Base-by-base conservation (phyloP, 2,888 invertebrate genomes). In the Cheilosia soror region DNA sequence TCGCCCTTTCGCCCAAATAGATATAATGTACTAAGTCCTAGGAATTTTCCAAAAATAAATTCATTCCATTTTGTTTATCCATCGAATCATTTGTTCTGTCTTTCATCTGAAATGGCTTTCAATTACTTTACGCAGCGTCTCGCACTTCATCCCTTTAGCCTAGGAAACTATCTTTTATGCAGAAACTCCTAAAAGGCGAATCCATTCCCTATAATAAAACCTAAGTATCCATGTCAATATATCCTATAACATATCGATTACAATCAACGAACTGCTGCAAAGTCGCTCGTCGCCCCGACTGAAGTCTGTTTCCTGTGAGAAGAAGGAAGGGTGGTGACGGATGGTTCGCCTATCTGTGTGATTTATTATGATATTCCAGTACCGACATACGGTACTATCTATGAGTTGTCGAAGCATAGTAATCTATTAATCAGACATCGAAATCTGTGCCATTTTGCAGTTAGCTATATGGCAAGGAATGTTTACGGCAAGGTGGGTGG, bases 361-460 rank as follows among this genome's bases (percentile, higher is more conserved):
- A 84, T 78, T 79, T 65, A 65, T 75, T 68, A 58, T 63, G 69
- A 79, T 75, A 75, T 79, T 76, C 58, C 68, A 65, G 57, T 9
- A 47, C 33, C 63, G 79, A 68, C 66, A 66, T 72, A 42, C 60
- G 68, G 62, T 63, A 58, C 63, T 68, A 55, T 62, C 65, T 66
- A 66, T 66, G 44, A 55, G 40, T 37, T 72, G 72, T 73, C 79
- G 79, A 79, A 73, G 79, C 73, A 69, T 42, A 57, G 68, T 79
- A 79, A 83, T 83, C 79, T 79, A 83, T 78, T 83, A 78, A 83
- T 78, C 73, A 83, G 82, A 77, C 79, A 79, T 83, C 73, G 83
- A 73, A 79, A 75, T 83, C 79, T 63, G 63, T 79, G 57, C 68
- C 62, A 63, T 73, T 51, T 71, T 63, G 44, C 44, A 25, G 53